Evolutionary conservation across 2,888 invertebrate species (phyloP), one percentile per base, ranked within the genome.

Genomic region (Gari tellinella): DNA sequence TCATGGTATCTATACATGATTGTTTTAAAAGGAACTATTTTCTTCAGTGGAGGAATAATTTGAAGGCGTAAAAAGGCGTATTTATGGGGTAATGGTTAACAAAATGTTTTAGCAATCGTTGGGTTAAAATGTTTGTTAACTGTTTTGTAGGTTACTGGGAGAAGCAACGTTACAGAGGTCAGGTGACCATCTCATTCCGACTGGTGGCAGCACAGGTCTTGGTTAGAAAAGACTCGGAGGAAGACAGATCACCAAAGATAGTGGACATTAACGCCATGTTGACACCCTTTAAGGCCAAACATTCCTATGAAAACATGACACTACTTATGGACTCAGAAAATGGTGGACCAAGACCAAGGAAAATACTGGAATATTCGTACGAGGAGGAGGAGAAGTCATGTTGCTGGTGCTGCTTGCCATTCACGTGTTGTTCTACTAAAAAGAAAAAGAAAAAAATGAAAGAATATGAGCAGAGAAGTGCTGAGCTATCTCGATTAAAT

Each of bases 111-210:
- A n/a, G n/a, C n/a, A n/a, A n/a, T n/a, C n/a, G n/a, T n/a, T 31
- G 4, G 10, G 10, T 31, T 4, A 31, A 31, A 31, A 31, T 31
- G 10, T 31, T 31, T 31, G 31, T 31, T 4, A 31, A 31, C 31
- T 7, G 31, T 31, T 31, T 31, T 31, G 31, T 31, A 89, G 88
- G 86, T 57, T 88, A 88, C 72, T 84, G 86, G 78, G 86, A 86
- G 68, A 88, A 88, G 63, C 83, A 83, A 55, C 79, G 89, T 26
- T 86, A 89, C 70, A 89, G 88, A 82, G 89, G 89, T 56, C 89
- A 90, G 74, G 82, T 90, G 14, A 85, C 86, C 15, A 81, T 90
- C 53, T 81, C 82, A 48, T 82, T 90, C 60, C 76, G 86, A 62
- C 82, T 90, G 5, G 79, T 85, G 15, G 83, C 89, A 5, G 80